These are phyloP conservation scores for Spinus pinus DNA, from an alignment of 2,797 vertebrate genomes.

Conservation along the genomic window DNA sequence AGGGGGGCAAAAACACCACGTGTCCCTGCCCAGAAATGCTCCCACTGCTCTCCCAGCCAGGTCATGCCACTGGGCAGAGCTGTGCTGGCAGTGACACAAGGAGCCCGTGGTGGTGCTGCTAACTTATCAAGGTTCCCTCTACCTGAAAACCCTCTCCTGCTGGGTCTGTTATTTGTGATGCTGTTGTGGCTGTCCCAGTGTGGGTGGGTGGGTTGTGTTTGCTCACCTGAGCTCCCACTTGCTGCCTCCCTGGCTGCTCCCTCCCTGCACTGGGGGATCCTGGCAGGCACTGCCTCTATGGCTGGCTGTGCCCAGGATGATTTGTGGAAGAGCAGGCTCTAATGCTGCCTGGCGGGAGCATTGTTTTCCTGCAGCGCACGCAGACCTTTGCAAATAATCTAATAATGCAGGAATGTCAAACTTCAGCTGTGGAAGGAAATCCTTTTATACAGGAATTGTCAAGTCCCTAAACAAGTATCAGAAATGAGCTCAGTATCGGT, in stretches of 20 bases:
- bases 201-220: neutral
- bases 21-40: neutral
- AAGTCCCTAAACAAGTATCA: neutral
- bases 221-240: neutral
- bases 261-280: neutral
- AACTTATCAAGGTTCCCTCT: neutral
- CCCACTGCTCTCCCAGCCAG: fast-evolving
- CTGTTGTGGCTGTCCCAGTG: neutral
- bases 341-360: neutral
- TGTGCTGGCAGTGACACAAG: fast-evolving
- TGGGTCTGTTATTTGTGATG: neutral
- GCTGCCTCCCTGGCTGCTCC: neutral
- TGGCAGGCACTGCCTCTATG: neutral
- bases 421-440: slow-evolving; percentile 29
- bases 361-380: slow-evolving; percentile 26
- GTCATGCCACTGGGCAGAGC: fast-evolving
- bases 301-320: neutral
- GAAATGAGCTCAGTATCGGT: neutral
- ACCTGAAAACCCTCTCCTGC: neutral
- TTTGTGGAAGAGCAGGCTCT: slow-evolving; percentile 8
- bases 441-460: slow-evolving; percentile 40
- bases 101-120: fast-evolving
- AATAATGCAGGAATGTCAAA: slow-evolving; percentile 17
- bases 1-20: fast-evolving
- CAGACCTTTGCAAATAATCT: slow-evolving; percentile 41